Evolutionary conservation across 2,113 vertebrate genomes (phyloP).

Genomic region (Aramus guarauna): DNA sequence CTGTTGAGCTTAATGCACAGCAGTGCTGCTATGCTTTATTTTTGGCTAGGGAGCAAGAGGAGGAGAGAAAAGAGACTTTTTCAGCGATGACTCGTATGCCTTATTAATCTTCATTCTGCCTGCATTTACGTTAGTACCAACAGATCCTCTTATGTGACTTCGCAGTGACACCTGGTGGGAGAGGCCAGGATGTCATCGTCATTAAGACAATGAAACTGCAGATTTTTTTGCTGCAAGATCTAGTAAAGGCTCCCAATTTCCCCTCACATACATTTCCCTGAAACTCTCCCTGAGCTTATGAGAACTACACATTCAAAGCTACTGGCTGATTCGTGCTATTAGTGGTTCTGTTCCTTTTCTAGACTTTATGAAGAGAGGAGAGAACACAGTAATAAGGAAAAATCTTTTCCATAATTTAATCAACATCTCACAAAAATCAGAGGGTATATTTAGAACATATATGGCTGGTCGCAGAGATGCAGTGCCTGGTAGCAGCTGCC

Average conservation of each 20-base stretch:
- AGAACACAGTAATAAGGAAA: background rate
- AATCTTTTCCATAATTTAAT: background rate
- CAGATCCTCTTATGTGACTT: background rate
- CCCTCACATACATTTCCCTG: background rate
- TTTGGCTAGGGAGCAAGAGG: background rate
- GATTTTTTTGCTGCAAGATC: background rate
- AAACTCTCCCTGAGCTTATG: background rate
- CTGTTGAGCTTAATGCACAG: background rate
- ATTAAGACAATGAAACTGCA: background rate
- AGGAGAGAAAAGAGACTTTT: background rate
- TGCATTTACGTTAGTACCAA: background rate
- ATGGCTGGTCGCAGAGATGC: background rate
- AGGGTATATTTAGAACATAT: slow-evolving; percentile 23
- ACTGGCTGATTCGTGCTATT: background rate
- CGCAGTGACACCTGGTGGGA: slow-evolving; percentile 45
- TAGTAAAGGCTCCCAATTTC: background rate
- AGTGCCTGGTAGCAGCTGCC: background rate
- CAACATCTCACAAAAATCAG: background rate
- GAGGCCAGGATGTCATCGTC: slow-evolving; percentile 8
- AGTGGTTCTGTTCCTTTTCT: background rate
- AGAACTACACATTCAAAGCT: background rate
- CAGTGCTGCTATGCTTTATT: background rate
- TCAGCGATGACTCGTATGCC: background rate
- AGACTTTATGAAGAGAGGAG: background rate
- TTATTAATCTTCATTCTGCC: slow-evolving; percentile 9